Conservation (phyloP, 2,113 vertebrate species). For the Dasypus novemcinctus region DNA sequence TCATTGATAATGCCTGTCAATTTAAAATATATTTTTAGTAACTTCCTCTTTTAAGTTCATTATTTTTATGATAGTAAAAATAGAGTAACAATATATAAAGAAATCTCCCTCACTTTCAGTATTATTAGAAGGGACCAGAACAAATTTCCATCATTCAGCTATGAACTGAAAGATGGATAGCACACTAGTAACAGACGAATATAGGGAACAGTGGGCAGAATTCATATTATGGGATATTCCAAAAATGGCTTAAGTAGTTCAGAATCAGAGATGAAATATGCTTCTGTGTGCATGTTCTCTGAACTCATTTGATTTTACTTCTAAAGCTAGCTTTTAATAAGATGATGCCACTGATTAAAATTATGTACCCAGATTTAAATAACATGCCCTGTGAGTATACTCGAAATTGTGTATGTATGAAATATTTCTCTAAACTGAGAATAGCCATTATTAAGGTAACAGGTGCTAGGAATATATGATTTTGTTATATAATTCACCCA, state of each 20-base stretch:
- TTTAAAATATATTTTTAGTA: conserved; percentile 45
- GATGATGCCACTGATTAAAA: background rate
- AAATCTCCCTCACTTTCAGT: background rate
- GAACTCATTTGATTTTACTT: background rate
- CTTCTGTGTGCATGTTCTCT: background rate
- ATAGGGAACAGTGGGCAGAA: background rate
- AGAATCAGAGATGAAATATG: background rate
- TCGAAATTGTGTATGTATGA: background rate
- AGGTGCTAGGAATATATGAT: background rate
- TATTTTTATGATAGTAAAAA: conserved; percentile 35
- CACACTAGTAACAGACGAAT: background rate
- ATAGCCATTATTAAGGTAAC: background rate
- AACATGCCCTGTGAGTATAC: background rate
- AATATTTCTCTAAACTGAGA: background rate
- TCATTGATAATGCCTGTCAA: conserved; percentile 36
- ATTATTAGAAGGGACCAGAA: background rate
- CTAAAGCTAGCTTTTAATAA: background rate
- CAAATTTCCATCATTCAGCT: background rate
- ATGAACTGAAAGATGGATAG: background rate
- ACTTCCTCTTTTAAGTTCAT: background rate
- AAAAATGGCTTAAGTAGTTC: background rate
- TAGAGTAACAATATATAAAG: background rate
- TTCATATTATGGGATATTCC: background rate
- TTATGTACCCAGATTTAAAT: background rate
- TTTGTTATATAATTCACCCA: conserved; percentile 34